phyloP scores from a whole-genome alignment of 2,888 invertebrate genomes.

The Nephrotoma appendiculata region DNA sequence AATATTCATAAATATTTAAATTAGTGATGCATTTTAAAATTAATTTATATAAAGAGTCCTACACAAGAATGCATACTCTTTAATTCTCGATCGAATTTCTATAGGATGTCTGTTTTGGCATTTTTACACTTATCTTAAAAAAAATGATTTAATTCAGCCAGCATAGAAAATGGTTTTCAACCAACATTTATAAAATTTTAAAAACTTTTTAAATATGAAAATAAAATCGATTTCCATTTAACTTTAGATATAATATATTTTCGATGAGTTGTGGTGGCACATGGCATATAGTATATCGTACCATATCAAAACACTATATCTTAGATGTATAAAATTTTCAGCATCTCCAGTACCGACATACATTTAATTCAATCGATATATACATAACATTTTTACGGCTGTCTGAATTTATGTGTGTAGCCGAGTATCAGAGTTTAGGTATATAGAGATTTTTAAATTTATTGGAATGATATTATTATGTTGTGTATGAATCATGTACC shows the following conservation, averaged over 20 bases:
- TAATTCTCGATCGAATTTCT: background rate
- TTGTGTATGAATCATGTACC: background rate
- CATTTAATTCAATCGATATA: background rate
- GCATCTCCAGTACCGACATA: background rate
- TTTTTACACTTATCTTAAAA: background rate
- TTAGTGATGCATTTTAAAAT: no score
- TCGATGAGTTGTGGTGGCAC: background rate
- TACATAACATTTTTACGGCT: background rate
- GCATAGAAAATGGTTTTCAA: background rate
- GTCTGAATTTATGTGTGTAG: no score
- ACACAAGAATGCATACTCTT: no score
- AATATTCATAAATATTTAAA: no score
- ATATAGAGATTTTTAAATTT: background rate
- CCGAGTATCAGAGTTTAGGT: background rate
- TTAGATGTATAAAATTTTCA: background rate
- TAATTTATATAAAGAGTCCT: no score
- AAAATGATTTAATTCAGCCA: background rate
- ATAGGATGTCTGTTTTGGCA: background rate
- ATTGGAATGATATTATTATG: background rate
- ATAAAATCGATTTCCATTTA: background rate
- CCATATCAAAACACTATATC: background rate
- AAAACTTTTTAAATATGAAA: background rate
- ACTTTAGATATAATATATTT: background rate
- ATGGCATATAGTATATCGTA: background rate
- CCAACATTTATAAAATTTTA: background rate